phyloP scores from a whole-genome alignment of 2,888 invertebrate species.

The Caenorhabditis virilis region DNA sequence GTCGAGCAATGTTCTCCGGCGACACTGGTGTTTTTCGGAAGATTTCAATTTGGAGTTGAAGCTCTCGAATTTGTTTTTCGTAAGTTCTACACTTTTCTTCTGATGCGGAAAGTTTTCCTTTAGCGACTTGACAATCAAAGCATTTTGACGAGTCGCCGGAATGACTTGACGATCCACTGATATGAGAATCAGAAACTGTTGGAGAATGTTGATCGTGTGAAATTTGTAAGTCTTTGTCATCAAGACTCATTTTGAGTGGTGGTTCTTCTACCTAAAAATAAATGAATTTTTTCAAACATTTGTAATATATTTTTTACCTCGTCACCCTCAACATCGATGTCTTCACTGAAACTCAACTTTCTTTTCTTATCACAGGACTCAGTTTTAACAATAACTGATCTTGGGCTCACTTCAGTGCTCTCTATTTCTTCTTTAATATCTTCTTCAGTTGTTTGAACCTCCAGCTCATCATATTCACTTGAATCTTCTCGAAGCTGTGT shows the following conservation, averaged over 20 bases:
- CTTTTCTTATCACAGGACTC: conserved; percentile 17
- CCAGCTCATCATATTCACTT: conserved; percentile 45
- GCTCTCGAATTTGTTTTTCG: conserved; percentile 40
- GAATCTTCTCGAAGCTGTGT: not conserved
- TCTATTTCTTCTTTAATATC: conserved; percentile 43
- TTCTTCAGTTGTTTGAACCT: conserved; percentile 49
- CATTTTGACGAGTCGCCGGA: conserved; percentile 46
- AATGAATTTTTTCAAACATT: not conserved
- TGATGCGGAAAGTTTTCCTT: conserved; percentile 31
- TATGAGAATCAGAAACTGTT: conserved; percentile 62
- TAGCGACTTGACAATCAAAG: conserved; percentile 53
- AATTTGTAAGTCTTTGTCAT: conserved; percentile 41
- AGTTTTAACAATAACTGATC: conserved; percentile 32
- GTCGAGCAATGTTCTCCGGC: not conserved
- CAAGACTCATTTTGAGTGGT: conserved; percentile 41
- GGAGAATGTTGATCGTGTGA: conserved; percentile 55
- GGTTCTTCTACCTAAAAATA: conserved; percentile 15
- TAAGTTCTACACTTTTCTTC: conserved; percentile 40
- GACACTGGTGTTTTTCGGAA: conserved; percentile 17
- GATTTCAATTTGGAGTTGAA: conserved; percentile 32
- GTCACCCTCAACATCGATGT: conserved; percentile 42
- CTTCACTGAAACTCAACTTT: conserved; percentile 12
- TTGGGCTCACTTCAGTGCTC: conserved; percentile 25
- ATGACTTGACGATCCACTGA: conserved; percentile 53
- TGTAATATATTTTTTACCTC: conserved; percentile 7